A percentile compares a stretch with the other conserved stretches of the same genome.
phyloP scores from a whole-genome alignment of 2,113 vertebrate species.

The Actinemys pallida region DNA sequence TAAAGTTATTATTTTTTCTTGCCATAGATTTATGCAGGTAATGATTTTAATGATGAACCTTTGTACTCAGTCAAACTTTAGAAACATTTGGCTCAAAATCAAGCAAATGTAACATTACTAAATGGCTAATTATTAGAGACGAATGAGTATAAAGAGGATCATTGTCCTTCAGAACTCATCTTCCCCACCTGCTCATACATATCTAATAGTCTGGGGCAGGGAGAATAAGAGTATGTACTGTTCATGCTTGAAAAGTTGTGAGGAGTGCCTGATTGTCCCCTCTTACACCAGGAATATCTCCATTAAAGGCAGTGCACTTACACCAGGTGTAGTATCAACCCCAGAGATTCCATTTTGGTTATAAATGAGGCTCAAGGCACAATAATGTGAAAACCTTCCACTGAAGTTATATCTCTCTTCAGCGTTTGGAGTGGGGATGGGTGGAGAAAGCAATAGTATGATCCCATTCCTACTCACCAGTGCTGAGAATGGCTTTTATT shows the following conservation, averaged over 20 bases:
- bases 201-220: neutral
- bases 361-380: neutral
- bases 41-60: slow-evolving; percentile 15
- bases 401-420: neutral
- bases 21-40: neutral
- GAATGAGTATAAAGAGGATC: slow-evolving; percentile 33
- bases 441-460: neutral
- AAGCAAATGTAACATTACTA: slow-evolving; percentile 43
- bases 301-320: neutral
- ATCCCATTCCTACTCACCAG: neutral
- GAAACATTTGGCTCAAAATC: slow-evolving; percentile 33
- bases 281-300: rapidly evolving
- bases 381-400: neutral
- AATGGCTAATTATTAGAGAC: slow-evolving; percentile 34
- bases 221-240: neutral
- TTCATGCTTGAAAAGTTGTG: neutral
- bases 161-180: neutral
- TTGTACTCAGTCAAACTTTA: slow-evolving; percentile 17
- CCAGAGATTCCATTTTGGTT: neutral
- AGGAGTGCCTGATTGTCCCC: neutral
- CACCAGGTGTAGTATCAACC: neutral
- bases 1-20: slow-evolving; percentile 1
- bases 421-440: rapidly evolving
- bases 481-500: neutral
- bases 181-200: neutral